Percentiles rank a stretch among this genome's conserved stretches.
phyloP scores from a whole-genome alignment of 2,113 vertebrate species.

The Sinocyclocheilus anshuiensis region DNA sequence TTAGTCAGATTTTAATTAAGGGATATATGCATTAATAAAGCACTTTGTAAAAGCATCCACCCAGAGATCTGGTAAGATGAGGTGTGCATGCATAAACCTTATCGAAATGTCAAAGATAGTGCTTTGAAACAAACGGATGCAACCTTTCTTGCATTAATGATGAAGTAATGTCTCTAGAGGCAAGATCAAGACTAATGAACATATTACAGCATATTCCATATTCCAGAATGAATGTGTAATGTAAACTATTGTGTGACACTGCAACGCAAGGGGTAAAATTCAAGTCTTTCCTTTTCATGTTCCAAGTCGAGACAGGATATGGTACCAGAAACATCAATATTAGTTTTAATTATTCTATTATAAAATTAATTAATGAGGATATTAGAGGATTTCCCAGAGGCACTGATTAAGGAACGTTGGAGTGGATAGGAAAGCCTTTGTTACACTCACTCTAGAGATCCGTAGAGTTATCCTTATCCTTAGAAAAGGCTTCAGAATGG shows the following conservation, averaged over 20 bases:
- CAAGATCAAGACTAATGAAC: slow-evolving; percentile 54
- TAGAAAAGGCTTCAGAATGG: neutral
- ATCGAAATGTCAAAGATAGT: slow-evolving; percentile 48
- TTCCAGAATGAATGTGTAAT: neutral
- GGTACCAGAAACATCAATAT: slow-evolving; percentile 43
- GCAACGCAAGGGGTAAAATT: slow-evolving; percentile 34
- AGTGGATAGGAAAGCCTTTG: slow-evolving; percentile 42
- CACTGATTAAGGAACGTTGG: slow-evolving; percentile 51
- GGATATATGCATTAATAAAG: slow-evolving; percentile 47
- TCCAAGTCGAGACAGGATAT: slow-evolving; percentile 44
- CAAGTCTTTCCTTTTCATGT: slow-evolving; percentile 7
- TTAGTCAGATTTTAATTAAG: slow-evolving; percentile 45
- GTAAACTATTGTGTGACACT: slow-evolving; percentile 16
- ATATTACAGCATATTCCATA: slow-evolving; percentile 17
- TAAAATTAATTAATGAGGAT: slow-evolving; percentile 67
- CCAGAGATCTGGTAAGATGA: slow-evolving; percentile 38
- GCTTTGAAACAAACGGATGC: slow-evolving; percentile 10
- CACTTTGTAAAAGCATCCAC: slow-evolving; percentile 41
- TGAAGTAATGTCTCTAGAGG: slow-evolving; percentile 39
- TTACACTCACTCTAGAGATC: slow-evolving; percentile 9
- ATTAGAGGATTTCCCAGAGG: slow-evolving; percentile 63
- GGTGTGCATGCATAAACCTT: slow-evolving; percentile 42
- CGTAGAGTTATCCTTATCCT: neutral
- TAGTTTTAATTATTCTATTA: slow-evolving; percentile 63
- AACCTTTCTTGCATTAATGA: slow-evolving; percentile 38